These are phyloP conservation scores for Betta splendens DNA, from an alignment of 2,797 vertebrate genomes.

Conservation along the genomic window DNA sequence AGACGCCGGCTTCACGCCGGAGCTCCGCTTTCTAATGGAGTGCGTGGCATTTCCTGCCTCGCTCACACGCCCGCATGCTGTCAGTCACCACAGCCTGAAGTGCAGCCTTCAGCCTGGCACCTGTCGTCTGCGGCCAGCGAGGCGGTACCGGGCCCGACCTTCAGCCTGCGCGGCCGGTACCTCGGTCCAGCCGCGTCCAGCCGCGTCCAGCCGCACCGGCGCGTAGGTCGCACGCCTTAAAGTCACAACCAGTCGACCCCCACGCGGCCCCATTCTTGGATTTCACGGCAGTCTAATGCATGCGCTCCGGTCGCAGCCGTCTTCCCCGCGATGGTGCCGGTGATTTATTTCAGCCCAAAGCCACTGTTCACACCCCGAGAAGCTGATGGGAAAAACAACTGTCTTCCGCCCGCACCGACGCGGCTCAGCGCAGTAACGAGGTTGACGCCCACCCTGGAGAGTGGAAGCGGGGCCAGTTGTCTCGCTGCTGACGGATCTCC, in stretches of 20 bases:
- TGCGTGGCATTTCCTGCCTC: slow-evolving; percentile 22
- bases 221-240: background rate
- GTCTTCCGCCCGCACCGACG: slow-evolving; percentile 19
- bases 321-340: slow-evolving; percentile 4
- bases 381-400: slow-evolving; percentile 38
- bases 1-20: no score
- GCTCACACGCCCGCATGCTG: slow-evolving; percentile 24
- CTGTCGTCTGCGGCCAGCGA: slow-evolving; percentile 40
- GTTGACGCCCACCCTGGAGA: slow-evolving; percentile 9
- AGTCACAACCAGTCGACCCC: no score
- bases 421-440: background rate
- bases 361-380: slow-evolving; percentile 22
- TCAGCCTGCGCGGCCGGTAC: slow-evolving; percentile 10
- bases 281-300: no score
- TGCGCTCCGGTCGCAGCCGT: slow-evolving; percentile 18
- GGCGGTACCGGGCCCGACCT: slow-evolving; percentile 1
- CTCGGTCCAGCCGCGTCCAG: slow-evolving; percentile 57
- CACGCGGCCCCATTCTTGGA: no score
- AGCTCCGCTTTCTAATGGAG: background rate
- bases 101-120: slow-evolving; percentile 32
- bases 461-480: slow-evolving; percentile 13
- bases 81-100: slow-evolving; percentile 9
- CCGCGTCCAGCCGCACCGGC: slow-evolving; percentile 61
- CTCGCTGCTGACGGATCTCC: slow-evolving; percentile 27
- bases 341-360: slow-evolving; percentile 41